Evolutionary conservation across 2,797 vertebrate genomes (phyloP), one percentile per base, ranked within the genome.

Genomic region (Gadopsis bispinosus): DNA sequence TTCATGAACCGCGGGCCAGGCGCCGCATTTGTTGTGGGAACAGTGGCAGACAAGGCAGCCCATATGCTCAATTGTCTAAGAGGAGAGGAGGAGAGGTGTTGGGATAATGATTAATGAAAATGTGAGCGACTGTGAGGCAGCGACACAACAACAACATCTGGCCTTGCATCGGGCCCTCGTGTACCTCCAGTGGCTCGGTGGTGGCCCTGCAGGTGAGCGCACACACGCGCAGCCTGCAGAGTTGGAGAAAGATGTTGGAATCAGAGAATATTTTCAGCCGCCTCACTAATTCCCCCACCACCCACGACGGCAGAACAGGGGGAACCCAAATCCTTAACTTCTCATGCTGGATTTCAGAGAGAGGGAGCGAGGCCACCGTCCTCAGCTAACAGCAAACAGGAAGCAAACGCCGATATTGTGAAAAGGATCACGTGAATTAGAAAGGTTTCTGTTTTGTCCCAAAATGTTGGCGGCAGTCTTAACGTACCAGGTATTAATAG

Each of bases 111-210:
- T 86, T 73, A 35, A 91, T 88, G 73, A 39, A 81, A 83, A 79
- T 55, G 67, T 70, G 75, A 56, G 73, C 16, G 65, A 84, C 78
- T 77, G 82, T 54, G 62, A 58, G 39, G 81, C 50, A 55, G 71
- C 67, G 43, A 67, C 69, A 67, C 73, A 72, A 85, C 81, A 87
- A 84, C 80, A 89, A 81, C 89, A 89, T 80, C 86, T 91, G 88
- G 80, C 67, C 68, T 71, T 68, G 70, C 62, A 1, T 64, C 51
- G 0, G 51, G 53, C 29, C 61, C 78, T 41, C 7, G 10, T 60
- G 74, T 35, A 16, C 82, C 56, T 75, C 48, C 53, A 56, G 55
- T 16, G 69, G 67, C 64, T 55, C 14, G 8, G 50, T 19, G 62
- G 61, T n/a, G 67, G 76, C 51, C 79, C 56, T 50, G 54, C 20